A percentile compares a stretch with the other conserved stretches of the same genome.
phyloP scores from a whole-genome alignment of 2,113 vertebrate genomes.

The Malurus melanocephalus region DNA sequence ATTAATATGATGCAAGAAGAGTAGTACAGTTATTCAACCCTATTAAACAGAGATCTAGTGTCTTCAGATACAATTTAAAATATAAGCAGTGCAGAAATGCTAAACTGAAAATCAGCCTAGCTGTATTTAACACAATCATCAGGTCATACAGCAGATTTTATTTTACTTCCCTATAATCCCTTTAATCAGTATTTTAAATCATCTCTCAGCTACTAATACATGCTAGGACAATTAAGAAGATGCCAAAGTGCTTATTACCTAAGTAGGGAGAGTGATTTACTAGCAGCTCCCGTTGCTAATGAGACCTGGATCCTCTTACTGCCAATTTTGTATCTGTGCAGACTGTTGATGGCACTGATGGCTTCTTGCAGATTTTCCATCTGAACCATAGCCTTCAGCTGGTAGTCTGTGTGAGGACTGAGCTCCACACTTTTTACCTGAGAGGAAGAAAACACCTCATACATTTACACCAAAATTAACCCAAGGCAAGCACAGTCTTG shows the following conservation, averaged over 20 bases:
- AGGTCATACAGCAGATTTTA: neutral
- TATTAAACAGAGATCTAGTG: neutral
- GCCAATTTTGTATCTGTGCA: slow-evolving; percentile 92
- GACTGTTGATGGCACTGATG: slow-evolving; percentile 83
- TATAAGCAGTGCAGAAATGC: neutral
- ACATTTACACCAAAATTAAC: neutral
- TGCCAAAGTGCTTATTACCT: slow-evolving; percentile 71
- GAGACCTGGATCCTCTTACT: slow-evolving; percentile 93
- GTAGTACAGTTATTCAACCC: neutral
- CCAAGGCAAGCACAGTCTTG: neutral
- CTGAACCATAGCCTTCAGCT: slow-evolving; percentile 88
- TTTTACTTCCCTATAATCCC: neutral
- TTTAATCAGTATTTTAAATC: neutral
- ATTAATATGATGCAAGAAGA: neutral
- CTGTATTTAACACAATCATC: neutral
- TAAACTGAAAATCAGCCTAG: neutral
- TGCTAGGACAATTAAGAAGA: neutral
- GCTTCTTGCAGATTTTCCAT: slow-evolving; percentile 94
- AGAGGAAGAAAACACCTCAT: neutral
- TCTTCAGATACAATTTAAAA: neutral
- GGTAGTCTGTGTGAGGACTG: slow-evolving; percentile 95
- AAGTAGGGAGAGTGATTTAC: slow-evolving; percentile 84
- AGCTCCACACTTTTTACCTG: slow-evolving; percentile 88
- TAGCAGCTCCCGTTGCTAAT: slow-evolving; percentile 83
- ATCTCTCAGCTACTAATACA: neutral